Conservation (phyloP, 2,113 vertebrate genomes). For the Gobio gobio region DNA sequence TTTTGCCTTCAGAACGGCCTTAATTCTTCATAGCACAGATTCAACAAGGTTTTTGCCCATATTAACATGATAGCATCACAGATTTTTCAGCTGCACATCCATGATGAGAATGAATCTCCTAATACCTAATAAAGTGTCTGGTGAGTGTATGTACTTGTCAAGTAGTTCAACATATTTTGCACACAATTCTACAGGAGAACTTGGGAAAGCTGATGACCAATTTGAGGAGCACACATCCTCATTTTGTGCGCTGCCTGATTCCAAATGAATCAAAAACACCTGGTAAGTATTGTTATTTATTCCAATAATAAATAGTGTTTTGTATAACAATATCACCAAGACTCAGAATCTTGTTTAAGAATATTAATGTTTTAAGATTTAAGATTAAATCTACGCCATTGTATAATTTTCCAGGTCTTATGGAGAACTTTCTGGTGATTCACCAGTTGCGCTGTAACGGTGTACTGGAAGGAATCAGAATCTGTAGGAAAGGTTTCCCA, state of each 20-base stretch:
- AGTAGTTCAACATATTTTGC: neutral
- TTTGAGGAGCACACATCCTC: conserved; percentile 89
- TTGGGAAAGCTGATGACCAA: conserved; percentile 93
- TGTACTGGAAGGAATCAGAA: conserved; percentile 90
- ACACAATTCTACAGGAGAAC: conserved; percentile 81
- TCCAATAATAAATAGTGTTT: neutral
- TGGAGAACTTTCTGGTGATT: conserved; percentile 91
- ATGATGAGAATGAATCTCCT: no score
- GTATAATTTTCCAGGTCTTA: conserved; percentile 75
- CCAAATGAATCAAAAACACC: conserved; percentile 95
- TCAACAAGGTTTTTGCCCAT: no score
- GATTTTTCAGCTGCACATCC: no score
- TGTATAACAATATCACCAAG: neutral
- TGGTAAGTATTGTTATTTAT: conserved; percentile 67
- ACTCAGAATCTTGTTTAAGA: neutral
- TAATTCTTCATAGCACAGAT: no score
- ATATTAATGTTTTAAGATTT: neutral
- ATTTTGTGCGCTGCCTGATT: conserved; percentile 94
- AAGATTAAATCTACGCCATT: neutral
- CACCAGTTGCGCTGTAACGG: conserved; percentile 91
- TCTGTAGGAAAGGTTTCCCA: conserved; percentile 93
- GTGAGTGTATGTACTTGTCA: neutral
- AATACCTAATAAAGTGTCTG: no score
- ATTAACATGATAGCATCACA: no score
- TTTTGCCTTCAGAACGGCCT: no score